A percentile compares a stretch with the other conserved stretches of the same genome.
phyloP scores from a whole-genome alignment of 1,140 invertebrate genomes.

The Lepidotrigona ventralis region DNA sequence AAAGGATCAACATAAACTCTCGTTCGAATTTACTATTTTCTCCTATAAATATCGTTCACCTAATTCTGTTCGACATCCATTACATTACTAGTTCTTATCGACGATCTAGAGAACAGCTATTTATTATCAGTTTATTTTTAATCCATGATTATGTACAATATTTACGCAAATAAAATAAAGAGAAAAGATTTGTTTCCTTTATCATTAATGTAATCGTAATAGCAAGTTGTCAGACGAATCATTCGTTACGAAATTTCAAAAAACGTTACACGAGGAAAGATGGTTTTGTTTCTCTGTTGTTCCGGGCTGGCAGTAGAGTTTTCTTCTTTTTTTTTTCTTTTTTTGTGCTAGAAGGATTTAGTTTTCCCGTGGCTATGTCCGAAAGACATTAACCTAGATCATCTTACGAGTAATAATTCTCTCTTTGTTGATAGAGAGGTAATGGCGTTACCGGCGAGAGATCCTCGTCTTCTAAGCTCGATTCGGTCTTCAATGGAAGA shows the following conservation, averaged over 20 bases:
- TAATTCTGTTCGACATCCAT: conserved; percentile 15
- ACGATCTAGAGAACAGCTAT: conserved; percentile 21
- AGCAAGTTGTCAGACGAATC: background rate
- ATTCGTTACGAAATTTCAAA: background rate
- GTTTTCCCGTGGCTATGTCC: background rate
- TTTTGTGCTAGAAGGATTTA: conserved; percentile 13
- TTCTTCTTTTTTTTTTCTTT: background rate
- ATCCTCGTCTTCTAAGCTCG: conserved; percentile 83
- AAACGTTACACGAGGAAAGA: conserved; percentile 8
- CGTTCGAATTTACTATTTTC: conserved; percentile 33
- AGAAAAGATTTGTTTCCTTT: conserved; percentile 21
- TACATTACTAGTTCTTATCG: conserved; percentile 24
- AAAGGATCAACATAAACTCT: background rate
- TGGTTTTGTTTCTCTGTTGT: conserved; percentile 29
- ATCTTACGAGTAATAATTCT: conserved; percentile 89
- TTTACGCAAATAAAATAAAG: conserved; percentile 30
- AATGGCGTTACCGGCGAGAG: conserved; percentile 84
- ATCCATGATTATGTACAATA: conserved; percentile 55
- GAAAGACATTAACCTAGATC: background rate
- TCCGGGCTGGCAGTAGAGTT: conserved; percentile 55
- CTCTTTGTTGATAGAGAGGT: conserved; percentile 91
- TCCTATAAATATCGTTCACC: conserved; percentile 3
- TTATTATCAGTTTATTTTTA: conserved; percentile 47
- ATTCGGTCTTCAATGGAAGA: conserved; percentile 80
- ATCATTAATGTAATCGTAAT: conserved; percentile 6